Conservation (phyloP, 2,797 vertebrate genomes). For the Trichosurus vulpecula region DNA sequence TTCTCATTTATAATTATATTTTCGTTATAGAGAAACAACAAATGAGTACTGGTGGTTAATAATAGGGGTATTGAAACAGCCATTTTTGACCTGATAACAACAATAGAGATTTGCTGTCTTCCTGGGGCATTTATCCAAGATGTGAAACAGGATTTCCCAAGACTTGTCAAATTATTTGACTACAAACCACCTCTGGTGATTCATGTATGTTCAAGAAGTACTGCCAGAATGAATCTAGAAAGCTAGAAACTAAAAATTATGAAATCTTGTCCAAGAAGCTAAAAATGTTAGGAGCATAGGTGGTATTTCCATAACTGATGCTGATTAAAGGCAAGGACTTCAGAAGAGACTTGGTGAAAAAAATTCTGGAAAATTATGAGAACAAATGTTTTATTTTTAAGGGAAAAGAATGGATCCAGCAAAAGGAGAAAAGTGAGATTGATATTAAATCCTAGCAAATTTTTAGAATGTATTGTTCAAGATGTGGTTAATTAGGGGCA, state of each 20-base stretch:
- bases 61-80: neutral
- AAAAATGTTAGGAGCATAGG: neutral
- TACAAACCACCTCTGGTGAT: neutral
- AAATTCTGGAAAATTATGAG: neutral
- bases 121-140: neutral
- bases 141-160: neutral
- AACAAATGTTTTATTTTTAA: neutral
- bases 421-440: neutral
- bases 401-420: neutral
- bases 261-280: neutral
- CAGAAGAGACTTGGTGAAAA: neutral
- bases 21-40: neutral
- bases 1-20: slow-evolving; percentile 9
- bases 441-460: neutral
- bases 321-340: neutral
- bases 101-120: neutral
- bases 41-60: neutral
- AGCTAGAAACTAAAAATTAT: neutral
- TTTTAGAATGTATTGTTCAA: neutral
- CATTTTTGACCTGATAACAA: neutral
- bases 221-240: neutral
- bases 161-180: neutral
- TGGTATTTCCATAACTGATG: neutral
- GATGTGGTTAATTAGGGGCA: too few species aligned
- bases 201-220: neutral